phyloP scores from a whole-genome alignment of 1,140 invertebrate genomes.

The Drosophila guanche region DNA sequence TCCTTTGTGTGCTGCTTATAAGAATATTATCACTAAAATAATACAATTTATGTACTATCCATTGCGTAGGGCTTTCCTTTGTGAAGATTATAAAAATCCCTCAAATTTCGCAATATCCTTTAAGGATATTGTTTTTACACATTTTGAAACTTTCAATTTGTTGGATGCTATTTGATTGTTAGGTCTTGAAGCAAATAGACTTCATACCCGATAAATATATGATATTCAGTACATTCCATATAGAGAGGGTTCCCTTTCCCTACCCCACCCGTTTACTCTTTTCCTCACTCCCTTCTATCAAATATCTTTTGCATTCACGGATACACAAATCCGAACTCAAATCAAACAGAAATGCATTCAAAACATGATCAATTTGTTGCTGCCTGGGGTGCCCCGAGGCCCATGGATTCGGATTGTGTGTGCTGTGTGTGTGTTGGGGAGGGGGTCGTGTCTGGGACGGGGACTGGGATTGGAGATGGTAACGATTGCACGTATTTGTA shows the following conservation, averaged over 20 bases:
- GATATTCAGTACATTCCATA: too few relatives aligned
- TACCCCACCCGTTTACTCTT: not conserved
- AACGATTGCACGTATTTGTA: conserved; percentile 57
- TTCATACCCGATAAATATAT: too few relatives aligned
- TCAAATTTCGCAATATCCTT: too few relatives aligned
- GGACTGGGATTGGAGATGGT: conserved; percentile 11
- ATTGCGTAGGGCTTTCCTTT: too few relatives aligned
- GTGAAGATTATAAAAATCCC: too few relatives aligned
- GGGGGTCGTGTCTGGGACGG: not conserved
- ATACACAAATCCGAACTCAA: conserved; percentile 36
- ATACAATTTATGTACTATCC: too few relatives aligned
- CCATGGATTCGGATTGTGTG: not conserved
- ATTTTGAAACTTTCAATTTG: too few relatives aligned
- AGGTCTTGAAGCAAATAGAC: too few relatives aligned
- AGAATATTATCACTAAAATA: too few relatives aligned
- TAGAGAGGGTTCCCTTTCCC: not conserved
- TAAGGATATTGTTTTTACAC: too few relatives aligned
- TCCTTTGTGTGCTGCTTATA: too few relatives aligned
- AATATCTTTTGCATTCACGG: conserved; percentile 14
- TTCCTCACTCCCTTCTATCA: not conserved
- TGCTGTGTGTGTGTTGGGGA: not conserved
- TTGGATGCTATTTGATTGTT: too few relatives aligned
- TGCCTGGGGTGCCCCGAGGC: not conserved
- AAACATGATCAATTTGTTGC: conserved; percentile 45
- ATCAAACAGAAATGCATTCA: conserved; percentile 47